Base-by-base conservation (phyloP, 1,140 invertebrate genomes). In the Caerostris extrusa region DNA sequence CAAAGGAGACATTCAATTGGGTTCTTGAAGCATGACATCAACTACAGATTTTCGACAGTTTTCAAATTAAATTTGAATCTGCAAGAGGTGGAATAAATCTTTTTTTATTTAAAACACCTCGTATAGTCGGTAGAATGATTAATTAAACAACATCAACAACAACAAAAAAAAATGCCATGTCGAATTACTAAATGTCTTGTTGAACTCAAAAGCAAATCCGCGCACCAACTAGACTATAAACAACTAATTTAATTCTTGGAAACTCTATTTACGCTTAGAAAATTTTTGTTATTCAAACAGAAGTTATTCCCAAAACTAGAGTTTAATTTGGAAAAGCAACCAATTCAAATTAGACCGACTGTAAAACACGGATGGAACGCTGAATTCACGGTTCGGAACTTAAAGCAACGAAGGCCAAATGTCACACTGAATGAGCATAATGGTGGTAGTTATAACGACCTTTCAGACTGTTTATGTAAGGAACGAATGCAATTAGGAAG, bases 241-340 rank as follows among this genome's bases (percentile, higher is more conserved):
- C 34, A 77, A 77, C 34, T 50, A 67, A 77, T 77, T 77, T 77
- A 77, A 77, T 64, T 64, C 17, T 10, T 14, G 12, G 12, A 64
- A 4, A 10, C 14, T 5, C 12, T 64, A 64, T 34, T 2, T 34
- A 64, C 12, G 12, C 8, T 64, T 64, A 14, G 17, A 5, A 17
- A 64, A 77, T 77, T 77, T n/a, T 77, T 77, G 71, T 50, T 77
- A 77, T 77, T 77, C 19, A 50, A 77, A 77, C 34, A 34, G 34
- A 77, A 77, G 10, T 12, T 34, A 77, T 50, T 50, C 34, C 53
- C 34, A 85, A 58, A n/a, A 50, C 55, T 58, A 17, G 7, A 85
- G 83, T 85, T 85, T 85, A 85, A 85, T 85, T 57, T 85, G 56
- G 57, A 34, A 60, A 85, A 60, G 83, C 14, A 85, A 60, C 83